A percentile compares a stretch with the other conserved stretches of the same genome.
Evolutionary conservation across 2,113 vertebrate species (phyloP).

Genomic region (Callionymus lyra): DNA sequence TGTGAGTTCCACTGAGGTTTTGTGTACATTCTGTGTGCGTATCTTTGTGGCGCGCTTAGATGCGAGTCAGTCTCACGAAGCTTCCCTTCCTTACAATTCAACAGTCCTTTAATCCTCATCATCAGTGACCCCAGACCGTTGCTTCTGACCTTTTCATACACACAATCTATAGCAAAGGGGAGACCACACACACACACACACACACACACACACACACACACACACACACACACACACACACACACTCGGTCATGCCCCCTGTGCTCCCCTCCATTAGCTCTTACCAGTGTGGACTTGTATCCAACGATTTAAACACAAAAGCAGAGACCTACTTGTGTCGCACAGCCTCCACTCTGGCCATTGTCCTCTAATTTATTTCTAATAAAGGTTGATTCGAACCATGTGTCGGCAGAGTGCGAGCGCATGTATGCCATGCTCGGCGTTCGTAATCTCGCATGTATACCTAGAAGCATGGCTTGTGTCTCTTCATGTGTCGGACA

Average conservation of each 20-base stretch:
- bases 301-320: conserved; percentile 25
- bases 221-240: conserved; percentile 8
- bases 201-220: conserved; percentile 29
- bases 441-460: conserved; percentile 12
- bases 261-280: conserved; percentile 29
- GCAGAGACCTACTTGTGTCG: conserved; percentile 23
- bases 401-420: conserved; percentile 5
- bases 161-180: neutral
- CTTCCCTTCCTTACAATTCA: conserved; percentile 41
- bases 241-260: conserved; percentile 24
- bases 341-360: conserved; percentile 29
- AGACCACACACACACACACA: conserved; percentile 17
- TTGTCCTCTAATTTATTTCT: conserved; percentile 14
- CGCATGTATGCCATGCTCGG: conserved; percentile 11
- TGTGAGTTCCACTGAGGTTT: conserved; percentile 33
- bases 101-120: conserved; percentile 62
- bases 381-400: conserved; percentile 26
- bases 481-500: conserved; percentile 24
- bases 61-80: conserved; percentile 47
- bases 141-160: conserved; percentile 30
- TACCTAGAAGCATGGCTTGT: conserved; percentile 14
- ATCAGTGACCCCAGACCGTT: conserved; percentile 52
- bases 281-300: conserved; percentile 22
- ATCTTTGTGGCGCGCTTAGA: conserved; percentile 40
- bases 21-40: conserved; percentile 24